These are phyloP conservation scores for Diprion similis DNA, from an alignment of 1,140 invertebrate genomes.

Conservation along the genomic window DNA sequence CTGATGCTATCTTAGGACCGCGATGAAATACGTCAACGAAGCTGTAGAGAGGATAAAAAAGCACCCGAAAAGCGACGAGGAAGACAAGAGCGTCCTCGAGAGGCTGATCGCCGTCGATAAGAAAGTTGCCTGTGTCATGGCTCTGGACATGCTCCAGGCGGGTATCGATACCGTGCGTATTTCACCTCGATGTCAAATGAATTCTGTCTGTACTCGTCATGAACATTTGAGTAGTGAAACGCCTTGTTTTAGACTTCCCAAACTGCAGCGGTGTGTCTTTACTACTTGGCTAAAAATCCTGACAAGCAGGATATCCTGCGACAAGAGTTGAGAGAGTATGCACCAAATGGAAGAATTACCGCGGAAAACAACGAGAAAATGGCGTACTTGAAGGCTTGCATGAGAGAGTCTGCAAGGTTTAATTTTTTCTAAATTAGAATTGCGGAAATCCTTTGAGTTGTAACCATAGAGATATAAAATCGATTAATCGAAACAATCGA, in stretches of 20 bases:
- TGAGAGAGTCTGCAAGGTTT: background rate
- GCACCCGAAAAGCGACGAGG: conserved; percentile 28
- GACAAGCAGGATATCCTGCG: conserved; percentile 73
- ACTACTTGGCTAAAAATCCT: conserved; percentile 75
- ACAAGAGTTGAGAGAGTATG: conserved; percentile 31
- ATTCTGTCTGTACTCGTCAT: too few species aligned
- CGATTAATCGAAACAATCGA: too few species aligned
- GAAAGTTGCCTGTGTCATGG: conserved; percentile 43
- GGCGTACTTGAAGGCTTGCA: background rate
- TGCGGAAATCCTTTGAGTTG: too few species aligned
- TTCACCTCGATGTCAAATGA: background rate
- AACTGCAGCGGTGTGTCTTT: conserved; percentile 74
- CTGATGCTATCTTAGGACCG: background rate
- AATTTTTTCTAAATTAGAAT: too few species aligned
- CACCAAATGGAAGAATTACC: conserved; percentile 63
- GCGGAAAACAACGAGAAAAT: conserved; percentile 41
- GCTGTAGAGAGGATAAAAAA: conserved; percentile 39
- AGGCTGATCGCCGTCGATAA: conserved; percentile 7
- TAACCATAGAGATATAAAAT: too few species aligned
- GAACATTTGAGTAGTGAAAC: background rate
- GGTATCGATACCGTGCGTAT: conserved; percentile 49
- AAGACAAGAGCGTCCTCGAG: conserved; percentile 41
- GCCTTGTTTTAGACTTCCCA: conserved; percentile 72
- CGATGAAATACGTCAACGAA: conserved; percentile 36
- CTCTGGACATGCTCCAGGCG: conserved; percentile 53